These are phyloP conservation scores for Diachasmimorpha longicaudata DNA, from an alignment of 1,140 invertebrate genomes.

Conservation along the genomic window DNA sequence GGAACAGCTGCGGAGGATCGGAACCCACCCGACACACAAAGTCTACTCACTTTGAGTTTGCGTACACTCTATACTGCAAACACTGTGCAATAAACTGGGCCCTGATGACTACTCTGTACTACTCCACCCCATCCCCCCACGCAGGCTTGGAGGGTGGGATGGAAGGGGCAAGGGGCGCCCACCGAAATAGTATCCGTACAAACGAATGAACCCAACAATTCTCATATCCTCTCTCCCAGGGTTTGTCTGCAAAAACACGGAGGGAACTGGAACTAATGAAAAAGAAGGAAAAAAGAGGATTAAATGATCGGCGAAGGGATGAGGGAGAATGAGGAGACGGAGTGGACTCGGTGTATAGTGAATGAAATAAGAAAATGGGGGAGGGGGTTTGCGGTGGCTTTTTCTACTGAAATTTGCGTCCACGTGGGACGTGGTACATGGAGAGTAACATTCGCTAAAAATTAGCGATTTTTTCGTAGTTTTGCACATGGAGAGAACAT, in stretches of 20 bases:
- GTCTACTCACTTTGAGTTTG: slow-evolving; percentile 15
- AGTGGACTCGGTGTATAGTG: not conserved
- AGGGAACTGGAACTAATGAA: not conserved
- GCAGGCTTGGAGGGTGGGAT: too few species aligned
- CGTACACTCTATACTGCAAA: slow-evolving; percentile 20
- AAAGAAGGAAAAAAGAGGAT: not conserved
- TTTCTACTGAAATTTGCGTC: too few species aligned
- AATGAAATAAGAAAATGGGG: not conserved
- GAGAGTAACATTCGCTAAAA: too few species aligned
- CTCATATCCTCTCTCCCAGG: not conserved
- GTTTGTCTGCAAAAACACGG: not conserved
- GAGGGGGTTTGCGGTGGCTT: too few species aligned
- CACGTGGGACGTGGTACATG: too few species aligned
- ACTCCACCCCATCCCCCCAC: not conserved
- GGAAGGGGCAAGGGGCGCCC: not conserved
- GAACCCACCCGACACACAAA: slow-evolving; percentile 20
- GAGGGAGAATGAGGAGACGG: not conserved
- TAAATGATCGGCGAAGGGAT: not conserved
- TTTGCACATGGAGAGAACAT: too few species aligned
- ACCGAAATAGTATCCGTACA: slow-evolving; percentile 8
- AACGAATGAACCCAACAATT: slow-evolving; percentile 2
- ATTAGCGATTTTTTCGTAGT: too few species aligned
- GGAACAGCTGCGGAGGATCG: slow-evolving; percentile 33
- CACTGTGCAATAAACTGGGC: slow-evolving; percentile 29
- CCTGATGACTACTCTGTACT: slow-evolving; percentile 14